Base-by-base conservation (phyloP, 2,888 invertebrate genomes). In the Drosophila mulleri region DNA sequence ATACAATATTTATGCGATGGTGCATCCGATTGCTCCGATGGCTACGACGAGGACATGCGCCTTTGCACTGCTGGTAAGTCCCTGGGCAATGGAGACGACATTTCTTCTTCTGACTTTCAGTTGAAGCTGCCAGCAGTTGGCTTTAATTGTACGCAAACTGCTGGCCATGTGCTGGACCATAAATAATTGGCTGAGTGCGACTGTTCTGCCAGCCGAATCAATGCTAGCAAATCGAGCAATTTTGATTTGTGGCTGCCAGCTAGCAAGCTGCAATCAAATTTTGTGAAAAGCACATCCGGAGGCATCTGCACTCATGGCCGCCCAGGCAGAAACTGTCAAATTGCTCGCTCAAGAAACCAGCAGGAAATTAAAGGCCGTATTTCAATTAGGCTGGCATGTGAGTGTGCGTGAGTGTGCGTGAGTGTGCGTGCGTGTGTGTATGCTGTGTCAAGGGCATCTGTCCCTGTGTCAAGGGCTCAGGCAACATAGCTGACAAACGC, bases 1-100 rank as follows among this genome's bases (percentile, higher is more conserved):
- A 98, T 98, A 93, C 98, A 98, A 93, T 98, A 98, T 93, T 94
- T 98, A 58, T 98, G 98, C 93, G 98, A 98, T 92, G 98, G 98
- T 72, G 96, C 97, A 11, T 97, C 98, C 0, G 98, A 98, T 93
- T 98, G 98, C 94, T 96, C 96, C 57, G 98, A 98, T 90, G 98
- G 98, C 4, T 98, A 98, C 91, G 98, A 98, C 89, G 98, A 98
- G 93, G 98, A 98, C 93, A 96, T 97, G 81, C 95, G 97, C 90
- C 95, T 98, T 32, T 98, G 98, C 93, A 98, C 98, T 80, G 98
- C 98, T 92, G 98, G 98, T 98, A 92, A 94, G 94, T 81, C 2
- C 26, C 29, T 48, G 37, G 23, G 8, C 23, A 20, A 29, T n/a
- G 9, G 39, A n/a, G 2, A 3, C 2, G 14, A 58, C 35, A 29